Conservation (phyloP, 1,140 invertebrate genomes). For the Conus ventricosus region DNA sequence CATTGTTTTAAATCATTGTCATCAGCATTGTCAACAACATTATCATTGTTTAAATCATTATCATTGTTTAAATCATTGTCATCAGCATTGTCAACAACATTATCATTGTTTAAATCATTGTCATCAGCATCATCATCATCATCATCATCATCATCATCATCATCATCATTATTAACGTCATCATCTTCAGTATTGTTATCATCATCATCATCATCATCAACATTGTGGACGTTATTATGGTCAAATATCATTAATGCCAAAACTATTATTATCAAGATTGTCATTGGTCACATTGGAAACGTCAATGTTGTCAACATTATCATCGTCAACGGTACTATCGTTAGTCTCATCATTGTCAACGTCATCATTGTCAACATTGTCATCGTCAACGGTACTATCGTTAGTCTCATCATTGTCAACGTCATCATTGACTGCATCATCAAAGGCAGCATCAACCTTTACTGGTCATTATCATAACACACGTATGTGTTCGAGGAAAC, state of each 20-base stretch:
- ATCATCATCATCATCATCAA: constrained; percentile 36
- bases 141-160: constrained; percentile 27
- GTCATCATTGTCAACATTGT: too few relatives aligned
- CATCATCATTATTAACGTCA: constrained; percentile 25
- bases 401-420: too few relatives aligned
- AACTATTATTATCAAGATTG: too few relatives aligned
- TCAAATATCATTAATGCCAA: not conserved
- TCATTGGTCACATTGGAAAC: too few relatives aligned
- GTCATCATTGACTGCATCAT: too few relatives aligned
- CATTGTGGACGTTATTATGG: not conserved
- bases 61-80: not conserved
- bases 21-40: constrained; percentile 1
- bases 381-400: too few relatives aligned
- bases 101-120: not conserved
- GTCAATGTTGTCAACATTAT: too few relatives aligned
- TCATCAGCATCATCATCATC: constrained; percentile 15
- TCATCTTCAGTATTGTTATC: constrained; percentile 29
- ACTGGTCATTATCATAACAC: too few relatives aligned
- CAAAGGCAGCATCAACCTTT: too few relatives aligned
- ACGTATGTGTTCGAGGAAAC: too few relatives aligned
- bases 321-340: too few relatives aligned
- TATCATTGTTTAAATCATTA: not conserved
- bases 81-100: constrained; percentile 23
- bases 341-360: too few relatives aligned
- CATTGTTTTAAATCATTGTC: constrained; percentile 31